phyloP scores from a whole-genome alignment of 2,888 invertebrate genomes.

The Oscheius onirici region DNA sequence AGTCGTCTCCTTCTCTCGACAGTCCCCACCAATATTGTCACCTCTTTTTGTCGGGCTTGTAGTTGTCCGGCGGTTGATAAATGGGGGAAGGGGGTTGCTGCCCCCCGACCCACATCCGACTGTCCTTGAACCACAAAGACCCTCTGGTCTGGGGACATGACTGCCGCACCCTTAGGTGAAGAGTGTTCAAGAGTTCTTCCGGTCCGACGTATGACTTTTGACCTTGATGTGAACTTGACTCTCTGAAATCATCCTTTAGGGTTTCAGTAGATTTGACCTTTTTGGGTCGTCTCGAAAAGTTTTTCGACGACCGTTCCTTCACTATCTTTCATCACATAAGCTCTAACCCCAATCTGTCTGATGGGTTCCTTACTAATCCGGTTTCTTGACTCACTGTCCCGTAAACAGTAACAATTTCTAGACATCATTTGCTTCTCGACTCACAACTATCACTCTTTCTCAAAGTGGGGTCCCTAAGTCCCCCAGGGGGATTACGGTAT shows the following conservation, averaged over 20 bases:
- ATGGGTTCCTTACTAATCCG: no score
- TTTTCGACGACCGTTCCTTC: no score
- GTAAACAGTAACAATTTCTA: no score
- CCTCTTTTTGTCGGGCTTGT: neutral
- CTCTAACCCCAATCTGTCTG: no score
- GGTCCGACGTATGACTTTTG: conserved; percentile 11
- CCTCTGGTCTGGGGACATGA: neutral
- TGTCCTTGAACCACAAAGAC: conserved; percentile 27
- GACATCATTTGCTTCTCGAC: neutral
- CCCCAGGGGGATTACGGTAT: conserved; percentile 17
- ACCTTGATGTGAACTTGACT: neutral
- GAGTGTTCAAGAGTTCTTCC: neutral
- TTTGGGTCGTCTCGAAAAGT: no score
- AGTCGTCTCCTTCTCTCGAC: conserved; percentile 9
- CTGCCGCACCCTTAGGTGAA: neutral
- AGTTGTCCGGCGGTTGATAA: conserved; percentile 4
- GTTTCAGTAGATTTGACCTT: no score
- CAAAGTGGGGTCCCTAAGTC: neutral
- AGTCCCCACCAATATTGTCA: conserved; percentile 4
- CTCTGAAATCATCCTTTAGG: no score
- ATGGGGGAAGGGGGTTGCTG: neutral
- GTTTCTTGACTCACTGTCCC: no score
- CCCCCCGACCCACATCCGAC: conserved; percentile 4
- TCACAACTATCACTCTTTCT: neutral
- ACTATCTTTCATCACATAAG: no score